Percentiles rank a stretch among this genome's conserved stretches.
Evolutionary conservation across 2,888 invertebrate species (phyloP).

Genomic region (Zaprionus lineosus): DNA sequence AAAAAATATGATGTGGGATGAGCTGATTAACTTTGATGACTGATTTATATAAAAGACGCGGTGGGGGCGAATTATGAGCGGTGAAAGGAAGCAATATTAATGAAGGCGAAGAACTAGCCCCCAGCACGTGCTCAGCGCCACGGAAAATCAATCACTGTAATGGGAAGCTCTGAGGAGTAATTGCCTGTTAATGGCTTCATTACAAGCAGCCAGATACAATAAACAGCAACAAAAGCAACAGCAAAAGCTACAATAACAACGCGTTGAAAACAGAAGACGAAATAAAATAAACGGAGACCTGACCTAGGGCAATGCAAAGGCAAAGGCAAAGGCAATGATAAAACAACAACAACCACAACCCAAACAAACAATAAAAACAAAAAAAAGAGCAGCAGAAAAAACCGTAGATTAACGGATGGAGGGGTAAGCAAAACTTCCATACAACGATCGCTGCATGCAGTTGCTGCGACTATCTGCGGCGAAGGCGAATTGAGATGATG

Average conservation of each 20-base stretch:
- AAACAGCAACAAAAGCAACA: constrained; percentile 5
- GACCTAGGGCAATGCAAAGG: constrained; percentile 69
- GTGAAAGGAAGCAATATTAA: constrained; percentile 43
- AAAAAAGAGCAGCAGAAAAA: constrained; percentile 28
- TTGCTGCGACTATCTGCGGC: too few species aligned
- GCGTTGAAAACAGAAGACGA: constrained; percentile 52
- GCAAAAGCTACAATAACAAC: too few species aligned
- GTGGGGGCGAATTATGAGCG: constrained; percentile 24
- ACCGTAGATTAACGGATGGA: background rate
- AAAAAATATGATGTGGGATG: constrained; percentile 13
- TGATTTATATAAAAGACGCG: constrained; percentile 30
- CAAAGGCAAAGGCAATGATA: background rate
- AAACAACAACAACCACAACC: background rate
- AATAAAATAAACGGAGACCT: constrained; percentile 56
- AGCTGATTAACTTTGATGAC: constrained; percentile 38
- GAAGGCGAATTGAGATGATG: too few species aligned
- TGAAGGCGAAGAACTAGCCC: constrained; percentile 24
- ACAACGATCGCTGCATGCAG: constrained; percentile 46
- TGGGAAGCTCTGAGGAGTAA: constrained; percentile 52
- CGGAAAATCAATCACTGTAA: constrained; percentile 52
- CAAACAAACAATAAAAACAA: too few species aligned
- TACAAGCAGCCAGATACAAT: constrained; percentile 49
- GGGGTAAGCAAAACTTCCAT: constrained; percentile 12
- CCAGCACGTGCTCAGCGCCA: background rate
- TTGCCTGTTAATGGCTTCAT: constrained; percentile 69